Conservation (phyloP, 2,797 vertebrate species). For the Xiphophorus birchmanni region DNA sequence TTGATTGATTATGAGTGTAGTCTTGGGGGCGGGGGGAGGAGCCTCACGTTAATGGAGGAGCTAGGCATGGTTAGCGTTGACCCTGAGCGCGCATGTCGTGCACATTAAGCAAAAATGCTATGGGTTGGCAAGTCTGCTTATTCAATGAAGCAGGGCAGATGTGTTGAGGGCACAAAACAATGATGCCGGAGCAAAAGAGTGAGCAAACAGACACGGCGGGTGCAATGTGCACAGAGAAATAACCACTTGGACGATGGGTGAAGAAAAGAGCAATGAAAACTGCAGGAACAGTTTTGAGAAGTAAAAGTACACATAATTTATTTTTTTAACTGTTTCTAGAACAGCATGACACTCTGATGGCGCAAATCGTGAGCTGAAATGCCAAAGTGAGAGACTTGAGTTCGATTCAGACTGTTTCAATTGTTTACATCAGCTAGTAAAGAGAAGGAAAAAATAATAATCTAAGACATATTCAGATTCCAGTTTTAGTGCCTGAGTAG, state of each 20-base stretch:
- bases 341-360: slow-evolving; percentile 30
- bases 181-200: slow-evolving; percentile 46
- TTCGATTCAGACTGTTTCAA: slow-evolving; percentile 49
- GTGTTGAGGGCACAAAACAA: slow-evolving; percentile 47
- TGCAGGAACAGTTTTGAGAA: slow-evolving; percentile 36
- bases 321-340: slow-evolving; percentile 19
- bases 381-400: slow-evolving; percentile 42
- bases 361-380: slow-evolving; percentile 42
- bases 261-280: slow-evolving; percentile 60
- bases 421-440: slow-evolving; percentile 44
- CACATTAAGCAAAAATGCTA: slow-evolving; percentile 70
- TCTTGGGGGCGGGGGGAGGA: slow-evolving; percentile 11
- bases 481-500: slow-evolving; percentile 45
- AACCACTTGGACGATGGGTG: slow-evolving; percentile 60
- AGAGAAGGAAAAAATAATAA: slow-evolving; percentile 24
- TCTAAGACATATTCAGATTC: slow-evolving; percentile 31
- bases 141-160: slow-evolving; percentile 48
- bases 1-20: not conserved
- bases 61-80: slow-evolving; percentile 16
- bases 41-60: slow-evolving; percentile 67
- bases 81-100: slow-evolving; percentile 49
- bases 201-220: slow-evolving; percentile 53
- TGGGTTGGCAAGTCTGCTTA: slow-evolving; percentile 70
- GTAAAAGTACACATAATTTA: slow-evolving; percentile 9
- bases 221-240: slow-evolving; percentile 59